Percentiles rank a stretch among this genome's conserved stretches.
Conservation (phyloP, 2,797 vertebrate genomes). For the Hoplostethus mediterraneus region DNA sequence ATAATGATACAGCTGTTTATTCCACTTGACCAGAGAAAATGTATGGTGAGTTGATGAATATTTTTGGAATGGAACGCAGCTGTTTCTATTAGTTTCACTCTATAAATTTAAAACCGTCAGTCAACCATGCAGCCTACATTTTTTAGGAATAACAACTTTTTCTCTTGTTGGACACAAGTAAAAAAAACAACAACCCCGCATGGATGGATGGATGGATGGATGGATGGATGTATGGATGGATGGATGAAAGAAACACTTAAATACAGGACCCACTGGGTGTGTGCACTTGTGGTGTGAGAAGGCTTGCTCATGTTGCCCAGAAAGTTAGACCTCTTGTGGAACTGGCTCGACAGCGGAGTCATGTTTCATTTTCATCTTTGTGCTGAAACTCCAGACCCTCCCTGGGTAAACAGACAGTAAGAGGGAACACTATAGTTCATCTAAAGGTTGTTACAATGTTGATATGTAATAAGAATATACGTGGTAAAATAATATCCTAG, state of each 20-base stretch:
- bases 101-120: constrained; percentile 30
- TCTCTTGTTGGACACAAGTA: neutral
- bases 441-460: too few species aligned
- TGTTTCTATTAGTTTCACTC: constrained; percentile 13
- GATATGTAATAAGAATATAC: neutral
- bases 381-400: constrained; percentile 33
- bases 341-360: neutral
- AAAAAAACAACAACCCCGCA: neutral
- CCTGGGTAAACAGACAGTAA: constrained; percentile 1
- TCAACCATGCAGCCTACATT: neutral
- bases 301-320: constrained; percentile 23
- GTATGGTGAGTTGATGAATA: constrained; percentile 7
- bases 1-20: neutral
- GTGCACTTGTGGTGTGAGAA: constrained; percentile 25
- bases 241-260: neutral
- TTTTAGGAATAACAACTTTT: constrained; percentile 24
- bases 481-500: neutral
- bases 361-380: neutral
- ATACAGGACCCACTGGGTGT: neutral
- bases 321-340: neutral
- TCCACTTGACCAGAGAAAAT: constrained; percentile 1
- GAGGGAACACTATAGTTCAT: too few species aligned
- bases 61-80: constrained; percentile 38
- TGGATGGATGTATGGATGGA: neutral
- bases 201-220: neutral